Percentiles rank a stretch among this genome's conserved stretches.
phyloP scores from a whole-genome alignment of 2,888 invertebrate species.

The Atrina japonica region DNA sequence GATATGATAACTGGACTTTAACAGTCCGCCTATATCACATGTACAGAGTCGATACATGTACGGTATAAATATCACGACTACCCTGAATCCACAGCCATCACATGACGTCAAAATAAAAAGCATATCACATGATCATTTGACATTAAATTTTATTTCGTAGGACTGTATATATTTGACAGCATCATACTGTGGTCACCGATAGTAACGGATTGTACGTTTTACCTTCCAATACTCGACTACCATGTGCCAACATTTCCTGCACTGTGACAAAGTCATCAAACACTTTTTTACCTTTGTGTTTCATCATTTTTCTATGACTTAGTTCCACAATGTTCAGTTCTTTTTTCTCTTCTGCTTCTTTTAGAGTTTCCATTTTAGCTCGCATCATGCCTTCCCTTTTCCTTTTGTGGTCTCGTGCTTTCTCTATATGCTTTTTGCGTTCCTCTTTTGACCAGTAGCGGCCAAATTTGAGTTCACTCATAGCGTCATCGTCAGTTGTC shows the following conservation, averaged over 20 bases:
- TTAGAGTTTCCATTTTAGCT: conserved; percentile 78
- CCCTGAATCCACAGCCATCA: no score
- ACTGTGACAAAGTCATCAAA: conserved; percentile 84
- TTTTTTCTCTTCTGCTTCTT: conserved; percentile 79
- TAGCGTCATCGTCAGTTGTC: conserved; percentile 89
- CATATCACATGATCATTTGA: conserved; percentile 18
- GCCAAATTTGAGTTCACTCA: conserved; percentile 88
- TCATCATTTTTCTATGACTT: conserved; percentile 84
- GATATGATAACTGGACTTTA: no score
- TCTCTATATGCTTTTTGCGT: conserved; percentile 87
- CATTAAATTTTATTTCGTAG: not conserved
- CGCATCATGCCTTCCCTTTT: conserved; percentile 75
- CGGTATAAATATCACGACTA: no score
- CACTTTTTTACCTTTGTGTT: conserved; percentile 82
- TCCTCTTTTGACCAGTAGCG: conserved; percentile 90
- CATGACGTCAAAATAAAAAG: not conserved
- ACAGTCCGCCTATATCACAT: no score
- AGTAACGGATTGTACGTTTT: conserved; percentile 79
- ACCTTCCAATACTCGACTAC: conserved; percentile 79
- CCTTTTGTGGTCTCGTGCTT: conserved; percentile 85
- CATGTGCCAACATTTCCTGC: conserved; percentile 84
- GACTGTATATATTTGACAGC: not conserved
- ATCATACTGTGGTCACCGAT: conserved; percentile 82
- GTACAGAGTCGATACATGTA: no score
- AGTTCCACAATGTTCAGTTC: conserved; percentile 81